Percentiles rank a stretch among this genome's conserved stretches.
Evolutionary conservation across 1,140 invertebrate genomes (phyloP).

Genomic region (Anastrepha ludens): DNA sequence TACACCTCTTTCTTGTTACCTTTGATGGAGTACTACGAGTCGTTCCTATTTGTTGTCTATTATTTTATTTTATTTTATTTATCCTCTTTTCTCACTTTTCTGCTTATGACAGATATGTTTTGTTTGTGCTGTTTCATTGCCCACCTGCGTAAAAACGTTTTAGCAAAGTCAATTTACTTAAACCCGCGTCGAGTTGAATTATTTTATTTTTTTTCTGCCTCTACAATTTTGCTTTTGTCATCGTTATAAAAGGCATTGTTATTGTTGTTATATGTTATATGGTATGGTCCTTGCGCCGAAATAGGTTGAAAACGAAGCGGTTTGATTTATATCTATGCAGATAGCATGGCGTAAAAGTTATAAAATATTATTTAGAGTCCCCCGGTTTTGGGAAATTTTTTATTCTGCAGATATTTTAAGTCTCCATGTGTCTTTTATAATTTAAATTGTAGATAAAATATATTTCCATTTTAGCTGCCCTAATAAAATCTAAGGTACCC

Average conservation of each 20-base stretch:
- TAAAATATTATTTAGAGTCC: neutral
- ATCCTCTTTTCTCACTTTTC: neutral
- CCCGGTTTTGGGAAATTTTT: neutral
- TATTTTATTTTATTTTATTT: neutral
- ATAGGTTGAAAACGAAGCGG: neutral
- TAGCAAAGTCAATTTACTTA: constrained; percentile 19
- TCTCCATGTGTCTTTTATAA: too few species aligned
- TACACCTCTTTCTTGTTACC: neutral
- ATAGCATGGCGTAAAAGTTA: neutral
- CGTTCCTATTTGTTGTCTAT: constrained; percentile 8
- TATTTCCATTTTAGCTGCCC: too few species aligned
- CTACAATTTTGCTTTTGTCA: neutral
- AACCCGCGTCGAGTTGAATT: constrained; percentile 19
- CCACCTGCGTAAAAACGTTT: neutral
- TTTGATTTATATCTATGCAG: neutral
- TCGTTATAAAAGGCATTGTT: constrained; percentile 2
- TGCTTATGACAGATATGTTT: neutral
- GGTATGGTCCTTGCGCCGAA: neutral
- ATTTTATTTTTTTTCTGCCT: constrained; percentile 9
- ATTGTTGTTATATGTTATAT: constrained; percentile 3
- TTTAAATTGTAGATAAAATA: too few species aligned
- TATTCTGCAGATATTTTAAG: too few species aligned
- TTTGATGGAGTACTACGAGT: neutral
- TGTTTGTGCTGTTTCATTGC: neutral
- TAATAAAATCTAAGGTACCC: too few species aligned